These are phyloP conservation scores for Mormyrus proboscirostris DNA, from an alignment of 2,797 vertebrate species.

Conservation along the genomic window DNA sequence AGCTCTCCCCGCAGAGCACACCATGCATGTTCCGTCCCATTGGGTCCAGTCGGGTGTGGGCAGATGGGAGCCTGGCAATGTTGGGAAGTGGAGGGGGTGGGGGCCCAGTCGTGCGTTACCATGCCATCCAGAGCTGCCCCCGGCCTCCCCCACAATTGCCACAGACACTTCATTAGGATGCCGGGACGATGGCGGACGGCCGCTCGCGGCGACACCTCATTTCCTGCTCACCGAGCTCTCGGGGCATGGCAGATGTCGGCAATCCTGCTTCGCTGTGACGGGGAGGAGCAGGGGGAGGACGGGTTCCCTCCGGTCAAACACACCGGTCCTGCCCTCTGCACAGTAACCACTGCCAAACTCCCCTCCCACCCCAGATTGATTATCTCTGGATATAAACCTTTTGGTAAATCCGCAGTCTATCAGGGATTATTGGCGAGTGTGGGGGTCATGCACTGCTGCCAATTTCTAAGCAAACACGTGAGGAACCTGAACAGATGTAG, in stretches of 20 bases:
- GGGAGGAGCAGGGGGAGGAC: not conserved
- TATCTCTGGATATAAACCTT: conserved; percentile 40
- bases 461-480: conserved; percentile 42
- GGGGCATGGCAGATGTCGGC: conserved; percentile 98
- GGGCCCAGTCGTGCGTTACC: conserved; percentile 88
- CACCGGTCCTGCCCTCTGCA: not conserved
- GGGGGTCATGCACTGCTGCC: conserved; percentile 38
- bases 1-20: not conserved
- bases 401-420: conserved; percentile 31
- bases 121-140: conserved; percentile 74
- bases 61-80: conserved; percentile 84
- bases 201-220: conserved; percentile 95
- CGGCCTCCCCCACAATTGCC: conserved; percentile 59
- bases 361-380: conserved; percentile 30
- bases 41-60: conserved; percentile 84
- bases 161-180: conserved; percentile 98
- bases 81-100: conserved; percentile 26
- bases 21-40: conserved; percentile 67
- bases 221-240: conserved; percentile 96
- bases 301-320: not conserved
- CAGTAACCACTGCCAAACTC: not conserved
- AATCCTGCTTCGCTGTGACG: conserved; percentile 68
- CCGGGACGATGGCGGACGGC: conserved; percentile 97
- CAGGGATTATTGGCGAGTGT: conserved; percentile 44
- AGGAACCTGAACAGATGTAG: conserved; percentile 24